These are phyloP conservation scores for Mola mola DNA, from an alignment of 2,113 vertebrate species.

Conservation along the genomic window DNA sequence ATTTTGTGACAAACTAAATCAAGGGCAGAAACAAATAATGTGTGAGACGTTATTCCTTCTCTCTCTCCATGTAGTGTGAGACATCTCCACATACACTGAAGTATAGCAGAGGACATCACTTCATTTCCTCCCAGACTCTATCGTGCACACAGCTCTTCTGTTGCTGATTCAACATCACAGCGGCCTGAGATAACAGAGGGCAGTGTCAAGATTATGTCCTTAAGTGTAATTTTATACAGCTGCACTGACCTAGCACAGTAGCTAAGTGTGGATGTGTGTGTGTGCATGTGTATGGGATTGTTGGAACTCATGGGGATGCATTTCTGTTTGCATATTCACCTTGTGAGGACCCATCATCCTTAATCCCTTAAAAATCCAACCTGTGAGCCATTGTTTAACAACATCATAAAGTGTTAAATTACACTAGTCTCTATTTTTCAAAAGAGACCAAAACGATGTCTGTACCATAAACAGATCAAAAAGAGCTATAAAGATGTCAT, in stretches of 20 bases:
- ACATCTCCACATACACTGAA: conserved; percentile 35
- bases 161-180: conserved; percentile 65
- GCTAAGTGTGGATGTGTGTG: conserved; percentile 37
- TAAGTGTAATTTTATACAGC: conserved; percentile 76
- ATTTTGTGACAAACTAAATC: conserved; percentile 47
- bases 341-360: too few species aligned
- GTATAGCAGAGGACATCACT: conserved; percentile 56
- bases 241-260: conserved; percentile 54
- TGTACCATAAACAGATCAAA: too few species aligned
- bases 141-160: conserved; percentile 44
- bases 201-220: conserved; percentile 75
- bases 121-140: conserved; percentile 62
- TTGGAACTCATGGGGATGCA: too few species aligned
- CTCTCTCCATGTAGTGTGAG: conserved; percentile 13
- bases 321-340: too few species aligned
- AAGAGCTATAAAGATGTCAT: too few species aligned
- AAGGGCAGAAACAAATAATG: conserved; percentile 27
- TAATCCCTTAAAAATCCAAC: too few species aligned
- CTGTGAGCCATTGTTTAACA: too few species aligned
- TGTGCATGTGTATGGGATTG: not conserved
- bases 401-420: too few species aligned
- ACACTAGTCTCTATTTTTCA: too few species aligned
- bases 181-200: conserved; percentile 64
- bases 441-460: too few species aligned
- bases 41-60: not conserved